These are phyloP conservation scores for Atherinosoma microstoma DNA, from an alignment of 2,797 vertebrate species.

Conservation along the genomic window DNA sequence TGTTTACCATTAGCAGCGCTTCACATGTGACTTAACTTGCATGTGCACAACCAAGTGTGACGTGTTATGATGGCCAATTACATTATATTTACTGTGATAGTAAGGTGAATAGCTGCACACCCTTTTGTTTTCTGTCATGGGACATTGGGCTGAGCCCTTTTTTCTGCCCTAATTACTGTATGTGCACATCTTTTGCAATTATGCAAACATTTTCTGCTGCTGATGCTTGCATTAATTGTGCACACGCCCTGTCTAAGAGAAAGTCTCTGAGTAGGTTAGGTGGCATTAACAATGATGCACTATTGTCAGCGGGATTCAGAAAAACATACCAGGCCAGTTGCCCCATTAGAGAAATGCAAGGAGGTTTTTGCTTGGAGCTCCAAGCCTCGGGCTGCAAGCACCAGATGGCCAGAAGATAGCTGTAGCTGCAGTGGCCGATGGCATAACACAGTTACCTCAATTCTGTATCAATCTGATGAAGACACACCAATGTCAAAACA, in stretches of 20 bases:
- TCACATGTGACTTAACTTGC: neutral
- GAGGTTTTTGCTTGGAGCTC: neutral
- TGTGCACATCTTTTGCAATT: neutral
- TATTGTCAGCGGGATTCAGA: neutral
- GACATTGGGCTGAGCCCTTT: neutral
- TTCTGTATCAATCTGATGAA: neutral
- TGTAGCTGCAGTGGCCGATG: neutral
- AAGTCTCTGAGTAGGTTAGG: neutral
- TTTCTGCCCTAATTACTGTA: neutral
- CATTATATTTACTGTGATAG: too few species aligned
- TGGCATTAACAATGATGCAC: neutral
- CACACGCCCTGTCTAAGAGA: neutral
- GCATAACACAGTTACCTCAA: neutral
- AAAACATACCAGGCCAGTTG: too few species aligned
- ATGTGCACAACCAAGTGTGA: neutral
- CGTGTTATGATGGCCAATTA: neutral
- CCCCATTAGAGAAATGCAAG: neutral
- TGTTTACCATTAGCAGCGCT: neutral
- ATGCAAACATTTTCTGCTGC: neutral
- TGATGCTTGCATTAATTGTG: neutral
- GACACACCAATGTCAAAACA: neutral
- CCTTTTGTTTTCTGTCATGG: neutral
- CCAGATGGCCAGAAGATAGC: neutral
- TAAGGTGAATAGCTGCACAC: neutral
- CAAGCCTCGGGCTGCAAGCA: neutral